Conservation (phyloP, 2,888 invertebrate genomes). For the Pelosia muscerda region DNA sequence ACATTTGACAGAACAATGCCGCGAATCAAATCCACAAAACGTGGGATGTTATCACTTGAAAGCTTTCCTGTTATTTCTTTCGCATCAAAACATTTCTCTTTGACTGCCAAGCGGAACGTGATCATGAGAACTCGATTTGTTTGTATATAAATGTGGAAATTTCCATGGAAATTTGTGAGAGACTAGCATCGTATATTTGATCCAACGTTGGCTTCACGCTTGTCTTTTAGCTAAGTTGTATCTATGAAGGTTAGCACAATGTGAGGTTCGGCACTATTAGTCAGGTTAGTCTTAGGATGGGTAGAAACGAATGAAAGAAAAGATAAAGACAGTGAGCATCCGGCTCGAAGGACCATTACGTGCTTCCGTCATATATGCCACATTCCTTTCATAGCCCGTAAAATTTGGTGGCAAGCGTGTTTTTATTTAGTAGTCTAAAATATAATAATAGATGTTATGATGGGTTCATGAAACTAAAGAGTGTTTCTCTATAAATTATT, state of each 20-base stretch:
- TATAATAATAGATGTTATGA: background rate
- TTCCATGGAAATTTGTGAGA: slow-evolving; percentile 30
- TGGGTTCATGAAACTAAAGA: background rate
- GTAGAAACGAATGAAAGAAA: too few species aligned
- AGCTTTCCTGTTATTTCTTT: slow-evolving; percentile 25
- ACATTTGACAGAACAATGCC: background rate
- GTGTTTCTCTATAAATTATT: background rate
- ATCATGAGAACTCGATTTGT: slow-evolving; percentile 27
- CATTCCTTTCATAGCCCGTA: too few species aligned
- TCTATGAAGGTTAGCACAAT: too few species aligned
- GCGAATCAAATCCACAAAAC: slow-evolving; percentile 9
- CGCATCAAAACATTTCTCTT: slow-evolving; percentile 29
- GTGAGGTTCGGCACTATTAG: too few species aligned
- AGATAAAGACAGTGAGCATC: background rate
- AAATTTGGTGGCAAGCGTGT: too few species aligned
- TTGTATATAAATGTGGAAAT: slow-evolving; percentile 37
- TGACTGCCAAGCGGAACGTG: slow-evolving; percentile 13
- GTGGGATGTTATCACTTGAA: slow-evolving; percentile 18
- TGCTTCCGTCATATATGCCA: too few species aligned
- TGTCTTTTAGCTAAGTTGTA: too few species aligned
- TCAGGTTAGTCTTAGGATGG: too few species aligned
- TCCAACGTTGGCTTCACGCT: too few species aligned
- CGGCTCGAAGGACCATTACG: background rate
- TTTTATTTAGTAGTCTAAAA: too few species aligned
- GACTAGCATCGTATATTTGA: slow-evolving; percentile 24